These are phyloP conservation scores for Diabrotica undecimpunctata DNA, from an alignment of 1,140 invertebrate genomes.

Conservation along the genomic window DNA sequence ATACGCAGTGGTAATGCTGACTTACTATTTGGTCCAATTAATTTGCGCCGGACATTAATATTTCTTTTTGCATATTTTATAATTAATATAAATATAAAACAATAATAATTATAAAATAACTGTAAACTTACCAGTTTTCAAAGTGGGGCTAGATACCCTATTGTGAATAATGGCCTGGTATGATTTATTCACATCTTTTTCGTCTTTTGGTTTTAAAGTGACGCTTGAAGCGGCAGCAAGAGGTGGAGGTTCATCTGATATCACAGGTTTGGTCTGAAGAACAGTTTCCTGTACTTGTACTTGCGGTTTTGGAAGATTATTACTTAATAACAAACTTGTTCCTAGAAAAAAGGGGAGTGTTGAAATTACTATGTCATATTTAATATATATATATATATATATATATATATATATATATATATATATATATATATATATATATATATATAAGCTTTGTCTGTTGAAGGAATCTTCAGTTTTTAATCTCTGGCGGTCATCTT, in stretches of 20 bases:
- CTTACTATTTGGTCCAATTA: no score
- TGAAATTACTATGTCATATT: background rate
- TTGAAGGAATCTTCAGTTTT: no score
- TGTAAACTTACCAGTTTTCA: conserved; percentile 19
- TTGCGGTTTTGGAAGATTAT: conserved; percentile 25
- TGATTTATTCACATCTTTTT: conserved; percentile 39
- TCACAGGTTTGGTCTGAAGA: conserved; percentile 7
- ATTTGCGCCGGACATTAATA: no score
- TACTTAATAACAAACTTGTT: conserved; percentile 30
- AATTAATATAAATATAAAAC: no score
- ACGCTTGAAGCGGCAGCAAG: conserved; percentile 3
- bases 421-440: no score
- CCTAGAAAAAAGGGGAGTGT: background rate
- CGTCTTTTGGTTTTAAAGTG: conserved; percentile 24
- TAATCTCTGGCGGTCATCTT: no score
- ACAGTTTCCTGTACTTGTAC: conserved; percentile 6
- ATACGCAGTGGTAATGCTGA: no score
- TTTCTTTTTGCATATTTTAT: no score
- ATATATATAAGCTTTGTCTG: no score
- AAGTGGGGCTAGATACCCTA: conserved; percentile 23
- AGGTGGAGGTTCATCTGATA: conserved; percentile 12
- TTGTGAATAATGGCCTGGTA: conserved; percentile 36
- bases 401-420: no score
- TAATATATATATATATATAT: background rate
- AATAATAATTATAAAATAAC: background rate